A percentile compares a stretch with the other conserved stretches of the same genome.
Evolutionary conservation across 2,797 vertebrate genomes (phyloP).

Genomic region (Allobates femoralis): DNA sequence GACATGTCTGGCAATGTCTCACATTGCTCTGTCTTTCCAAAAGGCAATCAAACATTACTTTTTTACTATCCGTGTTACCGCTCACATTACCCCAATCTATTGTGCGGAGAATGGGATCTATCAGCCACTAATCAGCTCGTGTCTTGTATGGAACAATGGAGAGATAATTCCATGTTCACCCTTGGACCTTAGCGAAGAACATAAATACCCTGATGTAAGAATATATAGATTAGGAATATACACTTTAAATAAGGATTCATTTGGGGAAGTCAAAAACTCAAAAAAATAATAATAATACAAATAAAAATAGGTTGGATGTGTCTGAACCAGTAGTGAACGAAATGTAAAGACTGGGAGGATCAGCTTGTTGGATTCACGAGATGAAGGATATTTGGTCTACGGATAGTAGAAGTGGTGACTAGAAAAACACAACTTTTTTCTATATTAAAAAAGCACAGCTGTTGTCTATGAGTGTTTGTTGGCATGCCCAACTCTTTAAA

Average conservation of each 20-base stretch:
- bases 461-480: no score
- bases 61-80: constrained; percentile 25
- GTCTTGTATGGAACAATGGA: constrained; percentile 33
- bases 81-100: constrained; percentile 24
- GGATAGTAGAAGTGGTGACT: neutral
- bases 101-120: constrained; percentile 26
- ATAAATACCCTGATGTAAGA: constrained; percentile 31
- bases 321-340: neutral
- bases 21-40: constrained; percentile 40
- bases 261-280: neutral
- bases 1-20: constrained; percentile 48
- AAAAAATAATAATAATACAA: neutral
- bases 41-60: constrained; percentile 49
- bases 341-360: neutral
- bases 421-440: no score
- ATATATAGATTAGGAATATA: neutral
- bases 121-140: constrained; percentile 30
- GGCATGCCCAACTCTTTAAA: no score
- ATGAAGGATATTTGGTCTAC: neutral
- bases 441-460: no score
- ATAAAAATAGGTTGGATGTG: neutral
- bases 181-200: constrained; percentile 6
- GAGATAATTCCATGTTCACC: constrained; percentile 52
- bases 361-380: neutral
- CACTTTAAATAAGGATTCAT: neutral